Conservation (phyloP, 2,797 vertebrate genomes). For the Streptopelia turtur region DNA sequence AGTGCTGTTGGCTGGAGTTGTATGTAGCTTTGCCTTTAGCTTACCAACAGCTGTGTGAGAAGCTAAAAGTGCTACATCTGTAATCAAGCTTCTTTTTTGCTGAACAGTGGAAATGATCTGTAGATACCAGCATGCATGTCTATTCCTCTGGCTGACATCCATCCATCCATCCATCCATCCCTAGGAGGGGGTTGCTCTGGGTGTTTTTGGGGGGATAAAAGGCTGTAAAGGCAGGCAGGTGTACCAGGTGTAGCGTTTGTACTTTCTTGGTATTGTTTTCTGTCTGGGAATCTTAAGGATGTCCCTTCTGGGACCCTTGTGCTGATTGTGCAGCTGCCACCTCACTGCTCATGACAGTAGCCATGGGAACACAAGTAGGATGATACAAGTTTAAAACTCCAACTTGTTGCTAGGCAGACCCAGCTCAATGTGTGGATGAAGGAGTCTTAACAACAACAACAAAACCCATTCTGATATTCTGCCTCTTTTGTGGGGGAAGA, state of each 20-base stretch:
- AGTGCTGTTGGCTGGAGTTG: background rate
- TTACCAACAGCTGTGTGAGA: background rate
- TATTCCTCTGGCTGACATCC: background rate
- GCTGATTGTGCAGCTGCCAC: conserved; percentile 70
- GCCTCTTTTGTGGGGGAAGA: background rate
- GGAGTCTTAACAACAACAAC: conserved; percentile 43
- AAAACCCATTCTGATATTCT: background rate
- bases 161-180: background rate
- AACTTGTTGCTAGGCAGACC: conserved; percentile 80
- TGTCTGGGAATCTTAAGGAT: conserved; percentile 57
- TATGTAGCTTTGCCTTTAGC: background rate
- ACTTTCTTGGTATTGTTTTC: conserved; percentile 31
- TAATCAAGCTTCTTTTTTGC: background rate
- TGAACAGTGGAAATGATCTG: background rate
- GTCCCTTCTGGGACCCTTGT: conserved; percentile 63
- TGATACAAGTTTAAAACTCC: conserved; percentile 75
- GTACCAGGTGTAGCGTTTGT: background rate
- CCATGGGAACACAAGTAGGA: conserved; percentile 78
- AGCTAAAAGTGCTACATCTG: background rate
- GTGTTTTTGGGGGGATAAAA: background rate
- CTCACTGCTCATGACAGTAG: conserved; percentile 70
- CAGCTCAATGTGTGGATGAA: conserved; percentile 54
- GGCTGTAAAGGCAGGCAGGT: background rate
- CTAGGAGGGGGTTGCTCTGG: background rate
- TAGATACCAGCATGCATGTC: background rate